A percentile compares a stretch with the other conserved stretches of the same genome.
Evolutionary conservation across 2,888 invertebrate genomes (phyloP).

Genomic region (Heliconius cydno): DNA sequence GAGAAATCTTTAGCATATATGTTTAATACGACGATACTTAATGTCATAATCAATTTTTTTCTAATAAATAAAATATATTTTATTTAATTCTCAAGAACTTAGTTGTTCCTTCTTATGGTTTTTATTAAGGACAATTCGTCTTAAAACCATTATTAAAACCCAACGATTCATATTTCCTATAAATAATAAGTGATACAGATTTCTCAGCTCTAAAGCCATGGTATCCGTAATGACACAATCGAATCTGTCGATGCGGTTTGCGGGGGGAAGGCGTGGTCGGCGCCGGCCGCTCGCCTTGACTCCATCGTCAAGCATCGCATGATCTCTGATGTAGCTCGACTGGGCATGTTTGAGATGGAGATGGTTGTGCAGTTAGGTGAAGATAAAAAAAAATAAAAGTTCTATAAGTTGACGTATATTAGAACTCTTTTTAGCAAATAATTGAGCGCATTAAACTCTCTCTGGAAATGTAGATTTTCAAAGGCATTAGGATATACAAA

Average conservation of each 20-base stretch:
- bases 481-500: no score
- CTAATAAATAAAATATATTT: not conserved
- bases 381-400: not conserved
- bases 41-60: slow-evolving; percentile 1
- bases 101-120: not conserved
- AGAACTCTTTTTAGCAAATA: no score
- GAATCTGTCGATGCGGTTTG: slow-evolving; percentile 57
- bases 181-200: slow-evolving; percentile 42
- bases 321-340: slow-evolving; percentile 66
- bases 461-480: no score
- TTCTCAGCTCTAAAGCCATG: slow-evolving; percentile 36
- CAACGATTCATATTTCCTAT: slow-evolving; percentile 37
- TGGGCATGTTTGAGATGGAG: not conserved
- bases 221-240: slow-evolving; percentile 59
- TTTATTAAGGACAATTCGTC: not conserved
- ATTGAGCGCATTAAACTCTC: no score
- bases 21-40: not conserved
- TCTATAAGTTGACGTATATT: no score
- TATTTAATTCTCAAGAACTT: not conserved
- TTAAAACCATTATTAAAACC: slow-evolving; percentile 30
- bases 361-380: not conserved
- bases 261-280: slow-evolving; percentile 78
- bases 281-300: slow-evolving; percentile 83
- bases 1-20: not conserved
- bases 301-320: slow-evolving; percentile 82